These are phyloP conservation scores for Lasiurus borealis DNA, from an alignment of 2,113 vertebrate genomes.

Conservation along the genomic window DNA sequence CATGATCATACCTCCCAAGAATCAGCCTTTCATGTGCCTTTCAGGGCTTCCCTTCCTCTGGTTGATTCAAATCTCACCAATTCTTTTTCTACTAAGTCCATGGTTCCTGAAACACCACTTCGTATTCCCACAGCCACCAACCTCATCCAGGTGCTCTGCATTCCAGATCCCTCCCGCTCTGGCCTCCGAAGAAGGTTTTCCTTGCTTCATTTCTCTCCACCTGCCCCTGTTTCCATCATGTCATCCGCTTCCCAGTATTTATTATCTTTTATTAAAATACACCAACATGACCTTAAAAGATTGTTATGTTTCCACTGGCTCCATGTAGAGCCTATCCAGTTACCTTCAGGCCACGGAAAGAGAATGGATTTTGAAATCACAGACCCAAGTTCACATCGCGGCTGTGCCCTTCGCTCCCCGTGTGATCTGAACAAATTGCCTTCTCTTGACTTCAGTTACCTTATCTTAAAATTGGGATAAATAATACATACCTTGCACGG, in stretches of 20 bases:
- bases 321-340: background rate
- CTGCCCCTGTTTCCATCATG: background rate
- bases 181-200: background rate
- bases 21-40: background rate
- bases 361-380: conserved; percentile 42
- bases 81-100: background rate
- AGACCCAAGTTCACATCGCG: background rate
- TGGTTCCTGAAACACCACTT: background rate
- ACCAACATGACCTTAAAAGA: conserved; percentile 42
- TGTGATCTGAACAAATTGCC: conserved; percentile 3
- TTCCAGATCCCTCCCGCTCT: background rate
- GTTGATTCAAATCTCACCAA: background rate
- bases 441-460: background rate
- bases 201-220: background rate
- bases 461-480: conserved; percentile 12
- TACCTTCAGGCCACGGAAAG: conserved; percentile 7
- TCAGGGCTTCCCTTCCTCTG: background rate
- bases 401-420: background rate
- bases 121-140: background rate
- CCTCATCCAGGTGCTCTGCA: background rate
- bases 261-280: conserved; percentile 58
- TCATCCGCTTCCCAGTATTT: conserved; percentile 50
- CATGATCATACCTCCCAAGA: background rate
- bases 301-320: background rate
- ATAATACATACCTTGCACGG: background rate